Evolutionary conservation across 2,888 invertebrate species (phyloP), one percentile per base, ranked within the genome.

Genomic region (Cancer borealis): DNA sequence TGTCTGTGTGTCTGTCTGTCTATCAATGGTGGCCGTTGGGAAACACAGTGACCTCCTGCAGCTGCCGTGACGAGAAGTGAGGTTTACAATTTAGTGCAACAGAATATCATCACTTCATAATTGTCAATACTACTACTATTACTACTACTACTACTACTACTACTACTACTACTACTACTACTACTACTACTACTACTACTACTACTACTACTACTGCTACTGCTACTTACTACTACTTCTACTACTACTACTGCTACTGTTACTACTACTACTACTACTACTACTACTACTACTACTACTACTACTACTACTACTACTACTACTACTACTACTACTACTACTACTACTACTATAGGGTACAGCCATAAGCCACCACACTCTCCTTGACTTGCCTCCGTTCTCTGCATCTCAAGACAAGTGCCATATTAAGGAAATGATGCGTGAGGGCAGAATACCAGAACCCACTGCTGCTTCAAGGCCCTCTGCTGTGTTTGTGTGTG

Each of bases 241-340:
- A n/a, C n/a, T n/a, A n/a, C n/a, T n/a, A n/a, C n/a, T n/a, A n/a
- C n/a, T n/a, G n/a, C n/a, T n/a, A n/a, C n/a, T n/a, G n/a, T n/a
- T 87, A 87, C 45, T 87, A 1, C 45, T 87, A 87, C 45, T 87
- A 87, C 45, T 87, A 87, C 45, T 87, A 87, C 46, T 46, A 88
- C 88, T 46, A 88, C 88, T 46, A 88, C 47, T n/a, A 88, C 88
- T 88, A 88, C 88, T 88, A 88, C 88, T 88, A 88, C 88, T 88
- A 88, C 88, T 88, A 88, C 88, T 88, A 49, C 88, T 88, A 49
- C 88, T 88, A 49, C 88, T 88, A 49, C 88, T 88, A 49, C 88
- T 88, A 49, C 88, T 88, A 88, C 49, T 47, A 47, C 88, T 88
- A 26, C n/a, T 49, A n/a, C 47, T 49, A 47, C 47, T 88, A 26